Evolutionary conservation across 2,888 invertebrate genomes (phyloP), one percentile per base, ranked within the genome.

Genomic region (Blastobasis adustella): DNA sequence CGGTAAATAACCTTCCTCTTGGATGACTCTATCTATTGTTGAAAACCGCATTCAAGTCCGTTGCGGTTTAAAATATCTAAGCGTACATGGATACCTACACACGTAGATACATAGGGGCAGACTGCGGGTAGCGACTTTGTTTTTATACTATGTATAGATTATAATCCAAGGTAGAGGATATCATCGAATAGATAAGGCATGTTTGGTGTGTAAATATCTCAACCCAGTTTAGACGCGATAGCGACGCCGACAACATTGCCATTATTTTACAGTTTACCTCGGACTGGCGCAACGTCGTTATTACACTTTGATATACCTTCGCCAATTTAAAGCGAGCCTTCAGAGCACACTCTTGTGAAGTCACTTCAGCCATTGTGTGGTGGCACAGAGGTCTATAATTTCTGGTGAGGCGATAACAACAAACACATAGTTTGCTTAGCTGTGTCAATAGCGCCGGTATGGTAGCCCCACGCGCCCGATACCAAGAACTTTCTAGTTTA

Each of bases 361-460:
- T 66, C 62, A 67, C 62, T 60, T 58, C 68, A 66, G 60, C 66
- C 58, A 60, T 55, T 58, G 37, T 54, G 51, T 50, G 55, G 48
- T 49, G 36, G 23, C 48, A 54, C 48, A 52, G 44, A 55, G 65
- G 42, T 65, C 74, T 54, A 50, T 54, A 49, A 57, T 58, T 43
- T 54, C 55, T 76, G 80, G 79, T 69, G 62, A 43, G 42, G 61
- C 67, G 81, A 81, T 82, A 84, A 78, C 73, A 75, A 73, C 79
- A 76, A 71, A 68, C 69, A 65, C 58, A 60, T 69, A 73, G 86
- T 86, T 86, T 86, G 74, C 74, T 76, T 87, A 88, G 87, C 87
- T 88, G 88, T 76, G 75, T 79, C 83, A 88, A 88, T 79, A 81
- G 54, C 67, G 73, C 65, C 65, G 70, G 73, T 78, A 72, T 79